Evolutionary conservation across 1,140 invertebrate species (phyloP).

Genomic region (Zaprionus davidi): DNA sequence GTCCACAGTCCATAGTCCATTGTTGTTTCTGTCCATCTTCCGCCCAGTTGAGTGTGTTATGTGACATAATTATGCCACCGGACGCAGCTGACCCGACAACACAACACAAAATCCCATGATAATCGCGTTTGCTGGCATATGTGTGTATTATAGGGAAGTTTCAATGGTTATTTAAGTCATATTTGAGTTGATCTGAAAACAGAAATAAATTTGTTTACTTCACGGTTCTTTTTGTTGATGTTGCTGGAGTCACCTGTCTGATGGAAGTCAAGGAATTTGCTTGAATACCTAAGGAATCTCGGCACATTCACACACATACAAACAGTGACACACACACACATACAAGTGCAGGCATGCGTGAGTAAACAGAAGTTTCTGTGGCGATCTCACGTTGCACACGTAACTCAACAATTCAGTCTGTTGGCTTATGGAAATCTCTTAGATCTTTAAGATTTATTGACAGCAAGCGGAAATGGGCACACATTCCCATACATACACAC

Average conservation of each 20-base stretch:
- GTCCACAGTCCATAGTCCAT: conserved; percentile 17
- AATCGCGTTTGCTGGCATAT: conserved; percentile 10
- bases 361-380: not conserved
- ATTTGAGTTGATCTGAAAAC: not conserved
- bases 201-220: not conserved
- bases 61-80: conserved; percentile 48
- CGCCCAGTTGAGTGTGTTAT: conserved; percentile 43
- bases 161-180: conserved; percentile 1
- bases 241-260: not conserved
- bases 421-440: conserved; percentile 48
- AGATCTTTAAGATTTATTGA: conserved; percentile 78
- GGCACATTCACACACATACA: not conserved
- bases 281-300: not conserved
- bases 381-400: conserved; percentile 32
- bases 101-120: conserved; percentile 26
- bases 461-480: conserved; percentile 58
- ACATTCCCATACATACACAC: conserved; percentile 22
- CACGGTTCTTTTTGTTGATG: not conserved
- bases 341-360: not conserved
- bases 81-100: conserved; percentile 25
- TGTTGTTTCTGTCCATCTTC: conserved; percentile 25
- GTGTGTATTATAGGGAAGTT: not conserved
- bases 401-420: conserved; percentile 31
- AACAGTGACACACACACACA: not conserved
- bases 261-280: not conserved